phyloP scores from a whole-genome alignment of 2,888 invertebrate genomes.

The Apotomis betuletana region DNA sequence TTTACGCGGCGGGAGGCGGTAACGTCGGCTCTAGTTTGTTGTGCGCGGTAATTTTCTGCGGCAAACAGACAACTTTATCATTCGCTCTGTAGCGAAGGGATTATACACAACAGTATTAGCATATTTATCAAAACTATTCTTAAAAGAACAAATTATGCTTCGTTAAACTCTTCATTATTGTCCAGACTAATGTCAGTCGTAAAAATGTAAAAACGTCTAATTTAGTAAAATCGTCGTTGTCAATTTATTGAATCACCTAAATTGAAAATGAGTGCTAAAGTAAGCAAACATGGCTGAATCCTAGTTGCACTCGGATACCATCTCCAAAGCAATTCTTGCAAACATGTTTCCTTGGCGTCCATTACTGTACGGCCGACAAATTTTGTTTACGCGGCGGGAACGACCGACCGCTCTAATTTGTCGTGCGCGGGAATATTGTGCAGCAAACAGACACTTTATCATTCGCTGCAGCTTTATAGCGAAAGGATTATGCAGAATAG shows the following conservation, averaged over 20 bases:
- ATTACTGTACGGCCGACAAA: neutral
- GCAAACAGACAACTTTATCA: slow-evolving; percentile 48
- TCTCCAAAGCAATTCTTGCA: neutral
- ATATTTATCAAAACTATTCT: too few relatives aligned
- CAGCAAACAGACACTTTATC: slow-evolving; percentile 49
- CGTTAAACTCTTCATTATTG: too few relatives aligned
- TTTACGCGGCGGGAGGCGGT: slow-evolving; percentile 1
- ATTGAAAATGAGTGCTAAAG: too few relatives aligned
- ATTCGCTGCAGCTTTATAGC: slow-evolving; percentile 17
- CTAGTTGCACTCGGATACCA: neutral
- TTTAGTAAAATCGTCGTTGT: too few relatives aligned
- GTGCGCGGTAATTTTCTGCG: slow-evolving; percentile 48
- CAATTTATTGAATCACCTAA: too few relatives aligned
- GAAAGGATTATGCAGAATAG: slow-evolving; percentile 11
- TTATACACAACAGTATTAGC: slow-evolving; percentile 1
- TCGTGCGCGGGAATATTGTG: slow-evolving; percentile 49
- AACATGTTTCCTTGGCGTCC: neutral
- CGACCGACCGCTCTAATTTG: slow-evolving; percentile 49
- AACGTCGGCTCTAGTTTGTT: slow-evolving; percentile 50
- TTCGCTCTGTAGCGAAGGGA: neutral
- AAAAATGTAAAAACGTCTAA: too few relatives aligned
- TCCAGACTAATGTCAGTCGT: too few relatives aligned
- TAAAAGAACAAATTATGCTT: too few relatives aligned
- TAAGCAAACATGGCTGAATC: neutral
- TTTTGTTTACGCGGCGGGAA: slow-evolving; percentile 16